Evolutionary conservation across 2,797 vertebrate genomes (phyloP), one percentile per base, ranked within the genome.

Genomic region (Microhierax caerulescens): DNA sequence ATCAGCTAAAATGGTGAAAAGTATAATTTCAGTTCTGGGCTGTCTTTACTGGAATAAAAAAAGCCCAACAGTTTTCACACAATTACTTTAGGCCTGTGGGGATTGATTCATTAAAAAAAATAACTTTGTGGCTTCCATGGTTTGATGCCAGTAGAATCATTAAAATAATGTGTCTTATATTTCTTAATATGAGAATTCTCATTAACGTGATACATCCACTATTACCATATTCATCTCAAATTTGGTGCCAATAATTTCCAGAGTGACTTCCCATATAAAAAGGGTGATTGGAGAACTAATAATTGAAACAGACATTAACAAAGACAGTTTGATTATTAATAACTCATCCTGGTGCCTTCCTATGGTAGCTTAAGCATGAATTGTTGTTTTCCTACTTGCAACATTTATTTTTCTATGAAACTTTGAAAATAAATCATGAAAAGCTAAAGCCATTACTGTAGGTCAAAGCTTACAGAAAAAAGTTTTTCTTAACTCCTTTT

Each of bases 101-200:
- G 77, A 93, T 92, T 96, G 96, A 89, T 91, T 96, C 93, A 96
- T 97, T 97, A 95, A 94, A 97, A 93, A 39, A 96, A 91, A 91
- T 47, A 95, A 95, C 83, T 97, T 96, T 94, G 87, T 95, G 70
- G 64, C 81, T 97, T 95, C 90, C 72, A 92, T 97, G 69, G 79
- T 96, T 95, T 95, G 92, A 96, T 97, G 96, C 85, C 94, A 97
- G 90, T 73, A 97, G 95, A 96, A 96, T 95, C 95, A 95, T 97
- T 96, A 96, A 96, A 97, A 96, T 97, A 96, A 97, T 95, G 88
- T 88, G 59, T 74, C 93, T 93, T 96, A 82, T 91, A 96, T 96
- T 96, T 95, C 85, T 95, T 95, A 95, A 96, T 97, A 96, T 95
- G 95, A 93, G 63, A 88, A 84, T 97, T 91, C 94, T 97, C 95